These are phyloP conservation scores for Sceliomorpha sp. DNA, from an alignment of 2,888 invertebrate species.

Conservation along the genomic window DNA sequence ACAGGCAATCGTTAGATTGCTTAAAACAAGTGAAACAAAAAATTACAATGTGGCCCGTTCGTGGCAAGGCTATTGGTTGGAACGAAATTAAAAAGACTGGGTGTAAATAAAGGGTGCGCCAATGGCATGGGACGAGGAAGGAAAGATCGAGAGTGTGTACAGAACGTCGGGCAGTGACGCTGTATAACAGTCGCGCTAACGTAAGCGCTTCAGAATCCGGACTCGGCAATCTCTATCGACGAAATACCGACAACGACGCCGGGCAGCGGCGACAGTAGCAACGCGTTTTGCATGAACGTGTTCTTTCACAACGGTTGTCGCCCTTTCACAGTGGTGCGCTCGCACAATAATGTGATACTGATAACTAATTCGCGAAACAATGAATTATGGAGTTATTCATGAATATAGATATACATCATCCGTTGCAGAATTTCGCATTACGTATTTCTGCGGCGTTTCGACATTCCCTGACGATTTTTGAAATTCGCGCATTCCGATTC, in stretches of 20 bases:
- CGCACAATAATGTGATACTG: slow-evolving; percentile 5
- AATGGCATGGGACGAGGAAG: slow-evolving; percentile 60
- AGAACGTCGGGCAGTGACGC: slow-evolving; percentile 61
- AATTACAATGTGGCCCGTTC: too few relatives aligned
- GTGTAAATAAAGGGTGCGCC: slow-evolving; percentile 50
- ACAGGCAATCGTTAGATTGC: too few relatives aligned
- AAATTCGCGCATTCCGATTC: too few relatives aligned
- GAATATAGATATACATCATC: too few relatives aligned
- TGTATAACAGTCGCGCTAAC: slow-evolving; percentile 63
- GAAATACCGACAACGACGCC: slow-evolving; percentile 23
- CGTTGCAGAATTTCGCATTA: too few relatives aligned
- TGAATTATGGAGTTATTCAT: too few relatives aligned
- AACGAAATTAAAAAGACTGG: slow-evolving; percentile 48
- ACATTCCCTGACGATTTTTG: too few relatives aligned
- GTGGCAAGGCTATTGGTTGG: too few relatives aligned
- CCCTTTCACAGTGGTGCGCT: slow-evolving; percentile 5
- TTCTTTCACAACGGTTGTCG: slow-evolving; percentile 26
- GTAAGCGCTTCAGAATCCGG: slow-evolving; percentile 54
- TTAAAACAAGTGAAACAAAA: too few relatives aligned
- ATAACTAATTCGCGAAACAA: slow-evolving; percentile 10
- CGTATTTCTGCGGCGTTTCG: too few relatives aligned
- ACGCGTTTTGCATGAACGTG: slow-evolving; percentile 24
- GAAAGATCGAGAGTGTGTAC: slow-evolving; percentile 69
- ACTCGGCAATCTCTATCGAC: slow-evolving; percentile 37
- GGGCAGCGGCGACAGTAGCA: too few relatives aligned